Evolutionary conservation across 2,113 vertebrate species (phyloP), one percentile per base, ranked within the genome.

Genomic region (Nettapus auritus): DNA sequence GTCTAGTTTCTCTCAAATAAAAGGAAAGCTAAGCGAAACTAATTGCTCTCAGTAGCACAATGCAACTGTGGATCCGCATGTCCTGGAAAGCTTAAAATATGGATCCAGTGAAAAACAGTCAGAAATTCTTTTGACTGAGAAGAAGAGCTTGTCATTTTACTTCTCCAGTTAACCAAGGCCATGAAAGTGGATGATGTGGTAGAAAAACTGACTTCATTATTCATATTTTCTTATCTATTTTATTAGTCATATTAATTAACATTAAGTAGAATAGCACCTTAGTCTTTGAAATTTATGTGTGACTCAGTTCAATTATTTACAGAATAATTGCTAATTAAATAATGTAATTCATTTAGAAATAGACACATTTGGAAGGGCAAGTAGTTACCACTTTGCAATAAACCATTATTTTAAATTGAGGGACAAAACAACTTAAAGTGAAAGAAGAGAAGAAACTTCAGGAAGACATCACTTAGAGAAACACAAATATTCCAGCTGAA

Each of bases 241-340:
- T 75, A 73, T 89, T 91, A 93, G 52, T 81, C 74, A 89, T 55
- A 55, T 70, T 93, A 73, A 91, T 73, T 92, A 89, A 66, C 50
- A 76, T 52, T 28, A 82, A 53, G 28, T 13, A 73, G 75, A 94
- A 87, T 46, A 66, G 44, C 38, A 92, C 70, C 62, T 90, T 55
- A 63, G 36, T 82, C 48, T 76, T 80, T n/a, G 59, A 82, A 79
- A 88, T 91, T 53, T 85, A 33, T 33, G 42, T 66, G 82, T 92
- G 79, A 91, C 20, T 97, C 78, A 85, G 29, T 85, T 60, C 70
- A 92, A 55, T 96, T 85, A 89, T 74, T 95, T 91, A 87, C 3
- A 5, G 86, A 87, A 86, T 69, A 91, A 83, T 62, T 88, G 31
- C 21, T 62, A 76, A 88, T 80, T 95, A 93, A 94, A 86, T 78